phyloP scores from a whole-genome alignment of 1,140 invertebrate species.

The Drosophila triauraria region DNA sequence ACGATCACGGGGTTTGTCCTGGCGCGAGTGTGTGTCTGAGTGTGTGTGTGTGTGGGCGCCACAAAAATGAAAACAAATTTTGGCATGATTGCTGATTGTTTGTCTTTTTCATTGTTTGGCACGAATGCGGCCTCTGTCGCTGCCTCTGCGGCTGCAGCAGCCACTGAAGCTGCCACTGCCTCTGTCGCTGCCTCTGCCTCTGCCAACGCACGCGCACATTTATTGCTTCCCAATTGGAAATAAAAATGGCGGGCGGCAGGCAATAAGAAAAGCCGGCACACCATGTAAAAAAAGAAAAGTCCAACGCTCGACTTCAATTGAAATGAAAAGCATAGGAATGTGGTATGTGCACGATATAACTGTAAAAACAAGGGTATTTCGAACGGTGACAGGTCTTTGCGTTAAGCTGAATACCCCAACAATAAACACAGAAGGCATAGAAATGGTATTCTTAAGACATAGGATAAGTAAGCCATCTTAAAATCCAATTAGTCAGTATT shows the following conservation, averaged over 20 bases:
- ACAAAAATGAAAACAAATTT: constrained; percentile 84
- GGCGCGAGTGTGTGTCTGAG: constrained; percentile 17
- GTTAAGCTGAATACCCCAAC: constrained; percentile 12
- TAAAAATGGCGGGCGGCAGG: constrained; percentile 67
- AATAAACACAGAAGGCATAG: neutral
- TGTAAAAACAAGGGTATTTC: constrained; percentile 48
- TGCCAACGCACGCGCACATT: constrained; percentile 81
- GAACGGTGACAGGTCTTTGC: too few relatives aligned
- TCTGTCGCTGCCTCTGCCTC: constrained; percentile 17
- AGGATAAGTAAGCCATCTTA: too few relatives aligned
- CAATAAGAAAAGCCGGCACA: constrained; percentile 35
- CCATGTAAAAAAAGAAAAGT: constrained; percentile 29
- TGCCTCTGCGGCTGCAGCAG: constrained; percentile 9
- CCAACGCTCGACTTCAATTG: constrained; percentile 55
- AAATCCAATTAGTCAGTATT: neutral
- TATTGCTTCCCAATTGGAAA: constrained; percentile 83
- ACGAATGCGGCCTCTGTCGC: constrained; percentile 35
- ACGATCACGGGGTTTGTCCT: constrained; percentile 5
- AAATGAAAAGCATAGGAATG: constrained; percentile 61
- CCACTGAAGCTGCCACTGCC: too few relatives aligned
- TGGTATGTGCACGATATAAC: constrained; percentile 29
- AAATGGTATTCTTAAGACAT: neutral
- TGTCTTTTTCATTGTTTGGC: constrained; percentile 83
- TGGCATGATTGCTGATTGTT: constrained; percentile 84
- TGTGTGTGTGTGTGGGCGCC: constrained; percentile 61